A percentile compares a stretch with the other conserved stretches of the same genome.
Conservation (phyloP, 2,113 vertebrate genomes). For the Eulemur rufifrons region DNA sequence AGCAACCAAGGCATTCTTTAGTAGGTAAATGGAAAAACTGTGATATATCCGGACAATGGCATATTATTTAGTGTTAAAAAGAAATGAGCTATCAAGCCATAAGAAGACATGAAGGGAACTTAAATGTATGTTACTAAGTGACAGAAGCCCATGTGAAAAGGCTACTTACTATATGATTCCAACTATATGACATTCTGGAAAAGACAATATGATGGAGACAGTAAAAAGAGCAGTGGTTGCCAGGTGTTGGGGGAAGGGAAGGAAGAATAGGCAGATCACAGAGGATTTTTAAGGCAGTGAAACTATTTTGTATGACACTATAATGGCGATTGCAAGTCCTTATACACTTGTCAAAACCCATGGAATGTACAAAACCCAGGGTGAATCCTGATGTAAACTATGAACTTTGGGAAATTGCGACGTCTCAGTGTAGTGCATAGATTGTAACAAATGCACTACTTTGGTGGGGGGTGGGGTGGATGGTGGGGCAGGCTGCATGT, state of each 20-base stretch:
- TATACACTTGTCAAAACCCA: background rate
- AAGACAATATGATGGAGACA: background rate
- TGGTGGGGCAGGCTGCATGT: background rate
- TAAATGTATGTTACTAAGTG: no score
- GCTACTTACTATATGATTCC: background rate
- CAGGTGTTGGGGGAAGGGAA: background rate
- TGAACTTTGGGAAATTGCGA: background rate
- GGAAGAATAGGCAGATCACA: no score
- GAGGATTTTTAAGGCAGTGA: background rate
- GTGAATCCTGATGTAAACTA: background rate
- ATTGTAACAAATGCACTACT: background rate
- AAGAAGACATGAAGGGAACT: background rate
- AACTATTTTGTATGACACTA: background rate
- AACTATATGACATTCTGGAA: background rate
- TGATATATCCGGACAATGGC: background rate
- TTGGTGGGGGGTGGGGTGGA: no score
- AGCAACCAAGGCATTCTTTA: background rate
- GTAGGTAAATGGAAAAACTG: background rate
- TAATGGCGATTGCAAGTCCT: no score
- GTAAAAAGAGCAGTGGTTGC: background rate
- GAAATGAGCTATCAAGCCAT: background rate
- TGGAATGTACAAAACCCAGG: accelerated
- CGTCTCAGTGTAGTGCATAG: background rate
- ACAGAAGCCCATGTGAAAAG: no score
- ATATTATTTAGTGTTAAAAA: background rate